Base-by-base conservation (phyloP, 1,140 invertebrate genomes). In the Babylonia areolata region DNA sequence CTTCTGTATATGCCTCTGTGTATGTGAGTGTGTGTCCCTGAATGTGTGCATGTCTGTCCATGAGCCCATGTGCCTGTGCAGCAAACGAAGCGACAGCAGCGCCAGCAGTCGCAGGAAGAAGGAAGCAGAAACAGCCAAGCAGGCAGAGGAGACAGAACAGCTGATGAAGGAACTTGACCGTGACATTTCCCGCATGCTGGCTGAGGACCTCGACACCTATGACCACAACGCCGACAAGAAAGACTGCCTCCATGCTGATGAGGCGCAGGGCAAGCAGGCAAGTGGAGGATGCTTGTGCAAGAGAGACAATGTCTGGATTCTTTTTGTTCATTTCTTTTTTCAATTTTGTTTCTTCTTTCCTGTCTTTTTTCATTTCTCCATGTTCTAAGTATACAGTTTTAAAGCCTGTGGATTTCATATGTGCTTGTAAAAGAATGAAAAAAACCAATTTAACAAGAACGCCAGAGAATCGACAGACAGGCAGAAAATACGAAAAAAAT, bases 221-320 rank as follows among this genome's bases (percentile, higher is more conserved):
- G 92, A 94, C 82, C 93, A 94, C 84, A 94, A 94, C 89, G 91
- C 93, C 73, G 92, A 94, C 86, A 94, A 94, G 84, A 91, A 86
- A 71, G 82, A 84, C 12, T 84, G 37, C 69, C 40, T 84, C 11
- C 20, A 31, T 35, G 23, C 28, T 23, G 58, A 81, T 39, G 80
- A 46, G 5, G n/a, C 35, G 23, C 54, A 31, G n/a, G 42, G 33
- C 12, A 39, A 77, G 23, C 75, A 40, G 37, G 75, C 40, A 12
- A 77, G 75, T 51, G 46, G 46, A 51, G 46, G 46, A 51, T 51
- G 17, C 46, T 51, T 12, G 46, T 51, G 46, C 17, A 17, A 51
- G 17, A 51, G 9, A 51, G 46, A 12, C 17, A 51, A 9, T 12
- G 46, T 51, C 46, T n/a, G n/a, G n/a, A n/a, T n/a, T n/a, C n/a